Evolutionary conservation across 1,140 invertebrate species (phyloP).

Genomic region (Bacillus rossius): DNA sequence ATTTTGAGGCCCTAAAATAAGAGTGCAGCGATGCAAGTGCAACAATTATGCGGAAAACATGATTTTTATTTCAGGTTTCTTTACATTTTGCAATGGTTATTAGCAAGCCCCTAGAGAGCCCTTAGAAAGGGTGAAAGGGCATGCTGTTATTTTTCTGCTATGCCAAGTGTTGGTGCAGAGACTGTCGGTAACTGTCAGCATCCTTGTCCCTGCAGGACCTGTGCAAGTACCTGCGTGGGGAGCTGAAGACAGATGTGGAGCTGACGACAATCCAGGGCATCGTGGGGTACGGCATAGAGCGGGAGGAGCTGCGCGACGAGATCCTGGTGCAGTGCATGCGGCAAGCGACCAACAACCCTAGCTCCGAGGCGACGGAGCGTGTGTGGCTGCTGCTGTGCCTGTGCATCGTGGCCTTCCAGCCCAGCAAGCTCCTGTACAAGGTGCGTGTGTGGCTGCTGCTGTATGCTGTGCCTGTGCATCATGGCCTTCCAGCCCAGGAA

Average conservation of each 20-base stretch:
- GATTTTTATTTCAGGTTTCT: too few species aligned
- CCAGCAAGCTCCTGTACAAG: constrained; percentile 79
- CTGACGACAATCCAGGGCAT: constrained; percentile 76
- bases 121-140: too few species aligned
- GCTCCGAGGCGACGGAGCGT: constrained; percentile 67
- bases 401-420: constrained; percentile 86
- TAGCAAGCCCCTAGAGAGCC: too few species aligned
- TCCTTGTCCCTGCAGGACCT: constrained; percentile 60
- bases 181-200: not conserved
- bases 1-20: too few species aligned
- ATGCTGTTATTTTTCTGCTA: too few species aligned
- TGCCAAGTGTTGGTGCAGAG: too few species aligned
- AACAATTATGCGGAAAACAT: too few species aligned
- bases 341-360: constrained; percentile 81
- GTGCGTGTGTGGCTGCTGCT: constrained; percentile 78
- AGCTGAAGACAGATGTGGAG: constrained; percentile 77
- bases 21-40: too few species aligned
- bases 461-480: constrained; percentile 65
- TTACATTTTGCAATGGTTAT: too few species aligned
- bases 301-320: constrained; percentile 85
- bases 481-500: constrained; percentile 92
- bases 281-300: constrained; percentile 78
- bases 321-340: constrained; percentile 84
- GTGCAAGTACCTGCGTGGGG: constrained; percentile 79
- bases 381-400: constrained; percentile 88